A percentile compares a stretch with the other conserved stretches of the same genome.
phyloP scores from a whole-genome alignment of 1,140 invertebrate species.

The Pseudobourletiella spinata region DNA sequence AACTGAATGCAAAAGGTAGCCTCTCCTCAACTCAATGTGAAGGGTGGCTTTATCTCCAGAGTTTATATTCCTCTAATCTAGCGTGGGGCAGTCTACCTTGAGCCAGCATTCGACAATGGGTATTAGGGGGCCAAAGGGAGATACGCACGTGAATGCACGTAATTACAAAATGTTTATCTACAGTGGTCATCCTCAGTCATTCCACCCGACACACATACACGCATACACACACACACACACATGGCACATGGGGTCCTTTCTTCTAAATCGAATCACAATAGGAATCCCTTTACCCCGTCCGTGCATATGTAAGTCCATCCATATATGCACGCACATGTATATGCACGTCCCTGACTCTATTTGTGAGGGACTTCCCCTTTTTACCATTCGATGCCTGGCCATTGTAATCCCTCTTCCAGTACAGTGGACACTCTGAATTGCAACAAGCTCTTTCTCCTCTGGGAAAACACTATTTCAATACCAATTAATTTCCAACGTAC shows the following conservation, averaged over 20 bases:
- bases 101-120: too few species aligned
- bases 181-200: conserved; percentile 10
- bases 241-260: conserved; percentile 1
- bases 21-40: too few species aligned
- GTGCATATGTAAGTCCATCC: too few species aligned
- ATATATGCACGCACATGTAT: conserved; percentile 6
- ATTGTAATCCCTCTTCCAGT: conserved; percentile 31
- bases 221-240: background rate
- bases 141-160: too few species aligned
- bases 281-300: too few species aligned
- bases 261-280: conserved; percentile 27
- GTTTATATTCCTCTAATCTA: too few species aligned
- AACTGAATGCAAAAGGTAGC: too few species aligned
- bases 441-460: conserved; percentile 23
- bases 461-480: conserved; percentile 34
- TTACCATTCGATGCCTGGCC: conserved; percentile 33
- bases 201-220: background rate
- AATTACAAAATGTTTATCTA: conserved; percentile 30
- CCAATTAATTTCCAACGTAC: conserved; percentile 33
- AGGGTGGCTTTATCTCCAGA: too few species aligned
- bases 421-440: conserved; percentile 27
- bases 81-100: too few species aligned
- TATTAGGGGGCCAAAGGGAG: too few species aligned
- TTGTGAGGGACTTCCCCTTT: conserved; percentile 15
- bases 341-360: conserved; percentile 12